phyloP scores from a whole-genome alignment of 2,888 invertebrate species.

The Lobophora halterata region DNA sequence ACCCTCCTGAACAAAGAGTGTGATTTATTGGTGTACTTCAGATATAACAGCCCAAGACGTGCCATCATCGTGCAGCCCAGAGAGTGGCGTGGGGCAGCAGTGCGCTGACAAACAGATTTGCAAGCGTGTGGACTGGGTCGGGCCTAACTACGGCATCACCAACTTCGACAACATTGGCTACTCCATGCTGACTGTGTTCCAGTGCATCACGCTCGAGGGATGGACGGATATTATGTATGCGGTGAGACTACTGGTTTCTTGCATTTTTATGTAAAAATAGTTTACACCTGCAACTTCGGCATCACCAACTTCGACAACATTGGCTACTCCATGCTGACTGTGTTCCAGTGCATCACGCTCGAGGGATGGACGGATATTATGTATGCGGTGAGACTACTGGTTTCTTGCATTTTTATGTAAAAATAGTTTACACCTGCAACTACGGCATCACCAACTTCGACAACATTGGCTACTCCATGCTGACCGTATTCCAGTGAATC shows the following conservation, averaged over 20 bases:
- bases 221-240: constrained; percentile 99
- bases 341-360: constrained; percentile 99
- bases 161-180: constrained; percentile 99
- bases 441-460: constrained; percentile 99
- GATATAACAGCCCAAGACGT: constrained; percentile 47
- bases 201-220: constrained; percentile 99
- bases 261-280: no score
- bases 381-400: constrained; percentile 85
- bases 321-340: constrained; percentile 99
- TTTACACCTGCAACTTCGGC: no score
- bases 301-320: constrained; percentile 99
- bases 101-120: constrained; percentile 77
- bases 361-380: constrained; percentile 99
- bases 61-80: constrained; percentile 77
- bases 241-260: constrained; percentile 76
- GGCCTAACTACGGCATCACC: constrained; percentile 97
- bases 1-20: no score
- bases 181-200: constrained; percentile 99
- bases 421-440: no score
- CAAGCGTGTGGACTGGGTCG: constrained; percentile 84
- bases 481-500: constrained; percentile 99
- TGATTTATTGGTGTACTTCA: no score
- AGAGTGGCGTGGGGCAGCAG: constrained; percentile 82
- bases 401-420: no score
- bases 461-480: constrained; percentile 99